Evolutionary conservation across 2,797 vertebrate genomes (phyloP).

Genomic region (Trachops cirrhosus): DNA sequence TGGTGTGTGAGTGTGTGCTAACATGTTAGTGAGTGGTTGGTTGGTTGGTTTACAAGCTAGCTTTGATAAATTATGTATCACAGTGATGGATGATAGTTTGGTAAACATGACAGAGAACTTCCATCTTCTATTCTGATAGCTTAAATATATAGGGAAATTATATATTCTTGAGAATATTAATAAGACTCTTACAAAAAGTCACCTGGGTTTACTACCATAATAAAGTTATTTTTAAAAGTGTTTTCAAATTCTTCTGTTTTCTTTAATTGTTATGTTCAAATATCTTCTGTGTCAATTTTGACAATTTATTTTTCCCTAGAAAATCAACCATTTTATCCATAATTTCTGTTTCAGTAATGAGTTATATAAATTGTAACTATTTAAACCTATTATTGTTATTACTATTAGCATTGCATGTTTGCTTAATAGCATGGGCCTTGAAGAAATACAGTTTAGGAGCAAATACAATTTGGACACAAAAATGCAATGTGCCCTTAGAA

Average conservation of each 20-base stretch:
- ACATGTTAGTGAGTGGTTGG: not conserved
- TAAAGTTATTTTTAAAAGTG: not conserved
- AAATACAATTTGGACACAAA: not conserved
- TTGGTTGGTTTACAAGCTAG: not conserved
- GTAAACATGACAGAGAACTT: not conserved
- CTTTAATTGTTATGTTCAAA: not conserved
- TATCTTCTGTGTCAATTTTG: not conserved
- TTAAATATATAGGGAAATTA: not conserved
- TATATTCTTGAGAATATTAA: not conserved
- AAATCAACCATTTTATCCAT: not conserved
- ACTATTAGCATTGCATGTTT: not conserved
- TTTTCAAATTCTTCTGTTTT: not conserved
- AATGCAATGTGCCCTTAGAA: not conserved
- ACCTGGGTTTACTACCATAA: not conserved
- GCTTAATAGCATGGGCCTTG: not conserved
- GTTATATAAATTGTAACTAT: not conserved
- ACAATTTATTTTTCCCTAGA: not conserved
- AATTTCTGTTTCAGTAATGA: not conserved
- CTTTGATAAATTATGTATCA: not conserved
- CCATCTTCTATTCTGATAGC: not conserved
- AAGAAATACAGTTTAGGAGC: not conserved
- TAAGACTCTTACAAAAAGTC: not conserved
- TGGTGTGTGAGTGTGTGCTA: not conserved
- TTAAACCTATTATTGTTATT: not conserved
- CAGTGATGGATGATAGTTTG: not conserved